Evolutionary conservation across 2,113 vertebrate species (phyloP), one percentile per base, ranked within the genome.

Genomic region (Gambusia holbrooki): DNA sequence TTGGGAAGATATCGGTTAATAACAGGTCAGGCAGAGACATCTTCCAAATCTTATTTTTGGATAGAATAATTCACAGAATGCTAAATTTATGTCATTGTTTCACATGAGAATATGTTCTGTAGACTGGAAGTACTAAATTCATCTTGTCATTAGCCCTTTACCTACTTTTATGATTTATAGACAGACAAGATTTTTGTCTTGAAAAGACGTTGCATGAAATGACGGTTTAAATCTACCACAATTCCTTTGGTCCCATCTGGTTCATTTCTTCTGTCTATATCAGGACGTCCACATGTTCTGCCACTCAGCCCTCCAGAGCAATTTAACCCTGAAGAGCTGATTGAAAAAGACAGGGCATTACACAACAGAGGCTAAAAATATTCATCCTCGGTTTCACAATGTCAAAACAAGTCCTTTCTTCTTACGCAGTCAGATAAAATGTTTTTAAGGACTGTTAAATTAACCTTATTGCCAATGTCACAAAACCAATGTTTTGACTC

Each of bases 231-330:
- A 28, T 65, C 71, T 74, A 66, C n/a, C 22, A 33, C 29, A 37
- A 11, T 62, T 28, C 40, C 45, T 79, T 69, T 66, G 73, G 69
- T n/a, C 74, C 69, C 68, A 77, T 87, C 68, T 81, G 75, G 70
- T 80, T 60, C 73, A 27, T 68, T 66, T 69, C 60, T 30, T 73
- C 66, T 62, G 28, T 62, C 42, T 62, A 62, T 70, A 69, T 33
- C 58, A 84, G n/a, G 74, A 79, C 64, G 71, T 71, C 62, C 45
- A 69, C 81, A 81, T 70, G 61, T 54, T 79, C 66, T 66, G 64
- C 84, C 81, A 72, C 61, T 76, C 25, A 32, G 62, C 62, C 75
- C 76, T 81, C 33, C 37, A 65, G 66, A 74, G 58, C 35, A 66
- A 80, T 76, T 78, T 84, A 75, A 85, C 80, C 27, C 48, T 64